Evolutionary conservation across 2,888 invertebrate genomes (phyloP), one percentile per base, ranked within the genome.

Genomic region (Stenolophus ochropezus): DNA sequence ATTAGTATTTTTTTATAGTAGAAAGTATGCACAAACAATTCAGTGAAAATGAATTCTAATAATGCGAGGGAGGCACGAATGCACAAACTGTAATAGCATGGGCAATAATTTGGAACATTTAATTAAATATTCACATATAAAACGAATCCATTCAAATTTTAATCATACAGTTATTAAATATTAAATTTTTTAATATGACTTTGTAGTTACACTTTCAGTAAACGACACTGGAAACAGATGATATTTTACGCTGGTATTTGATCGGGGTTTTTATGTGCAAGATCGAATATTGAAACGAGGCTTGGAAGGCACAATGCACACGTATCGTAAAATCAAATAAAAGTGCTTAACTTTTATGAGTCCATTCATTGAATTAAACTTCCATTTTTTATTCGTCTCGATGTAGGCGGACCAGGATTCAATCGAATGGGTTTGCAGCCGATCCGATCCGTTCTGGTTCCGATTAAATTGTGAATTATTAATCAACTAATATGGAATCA

Each of bases 311-410:
- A 78, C 77, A 77, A 58, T 58, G 33, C 79, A 51, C 51, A 33
- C 42, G 47, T 75, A 61, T 81, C 65, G 81, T 75, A 65, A 81
- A 81, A 81, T 74, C 81, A 75, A 81, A 81, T 81, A 74, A 81
- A 81, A 81, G 81, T 81, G 74, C 81, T 81, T 81, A 81, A 81
- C 81, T 81, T 81, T 81, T 81, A 81, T 65, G 81, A 65, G 75
- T 51, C 65, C 81, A 81, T 81, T 81, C 81, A 81, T 81, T 81
- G 81, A 75, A 75, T 75, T 81, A 75, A 75, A 81, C 49, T 65
- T 61, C 80, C 25, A 81, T 75, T 75, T 81, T 81, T 81, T 81
- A 81, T 75, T 81, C 47, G 74, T 74, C 27, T 79, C 71, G 21
- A 4, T 1, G 69, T 20, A 27, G 42, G 20, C 47, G 20, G 23